These are phyloP conservation scores for Schizopygopsis malacanthus DNA, from an alignment of 2,797 vertebrate genomes.

Conservation along the genomic window DNA sequence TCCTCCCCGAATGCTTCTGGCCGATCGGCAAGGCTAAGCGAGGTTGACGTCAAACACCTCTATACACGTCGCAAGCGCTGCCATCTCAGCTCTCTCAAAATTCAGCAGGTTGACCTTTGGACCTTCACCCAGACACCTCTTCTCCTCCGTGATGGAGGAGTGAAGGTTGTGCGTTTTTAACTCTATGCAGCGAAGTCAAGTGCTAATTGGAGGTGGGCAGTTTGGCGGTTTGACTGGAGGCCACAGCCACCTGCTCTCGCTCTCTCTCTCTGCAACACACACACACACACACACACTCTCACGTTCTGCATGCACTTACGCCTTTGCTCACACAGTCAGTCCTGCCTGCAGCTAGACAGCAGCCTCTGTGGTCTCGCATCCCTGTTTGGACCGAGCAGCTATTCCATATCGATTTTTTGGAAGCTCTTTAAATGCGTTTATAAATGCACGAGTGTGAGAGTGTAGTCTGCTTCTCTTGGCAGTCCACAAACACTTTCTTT, in stretches of 20 bases:
- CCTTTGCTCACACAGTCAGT: conserved; percentile 31
- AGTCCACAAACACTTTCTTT: background rate
- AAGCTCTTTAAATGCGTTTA: conserved; percentile 55
- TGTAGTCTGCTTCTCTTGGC: conserved; percentile 10
- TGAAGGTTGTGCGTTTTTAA: conserved; percentile 63
- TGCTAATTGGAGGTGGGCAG: conserved; percentile 67
- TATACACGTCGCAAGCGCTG: conserved; percentile 25
- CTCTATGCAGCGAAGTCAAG: conserved; percentile 58
- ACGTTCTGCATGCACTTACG: conserved; percentile 35
- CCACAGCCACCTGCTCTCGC: conserved; percentile 47
- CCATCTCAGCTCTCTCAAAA: conserved; percentile 55
- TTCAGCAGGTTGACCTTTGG: conserved; percentile 61
- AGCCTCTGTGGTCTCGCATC: conserved; percentile 38
- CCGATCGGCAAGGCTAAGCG: conserved; percentile 1
- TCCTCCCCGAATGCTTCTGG: background rate
- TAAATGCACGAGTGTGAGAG: conserved; percentile 45
- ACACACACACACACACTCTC: conserved; percentile 1
- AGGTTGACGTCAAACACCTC: conserved; percentile 22
- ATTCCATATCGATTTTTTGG: conserved; percentile 60
- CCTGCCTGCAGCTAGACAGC: conserved; percentile 43
- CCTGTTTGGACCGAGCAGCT: conserved; percentile 49
- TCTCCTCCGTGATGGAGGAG: conserved; percentile 61
- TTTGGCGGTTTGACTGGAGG: conserved; percentile 58
- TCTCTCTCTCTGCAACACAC: conserved; percentile 25
- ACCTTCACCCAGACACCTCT: conserved; percentile 58